phyloP scores from a whole-genome alignment of 2,888 invertebrate genomes.

The Philonicus albiceps region DNA sequence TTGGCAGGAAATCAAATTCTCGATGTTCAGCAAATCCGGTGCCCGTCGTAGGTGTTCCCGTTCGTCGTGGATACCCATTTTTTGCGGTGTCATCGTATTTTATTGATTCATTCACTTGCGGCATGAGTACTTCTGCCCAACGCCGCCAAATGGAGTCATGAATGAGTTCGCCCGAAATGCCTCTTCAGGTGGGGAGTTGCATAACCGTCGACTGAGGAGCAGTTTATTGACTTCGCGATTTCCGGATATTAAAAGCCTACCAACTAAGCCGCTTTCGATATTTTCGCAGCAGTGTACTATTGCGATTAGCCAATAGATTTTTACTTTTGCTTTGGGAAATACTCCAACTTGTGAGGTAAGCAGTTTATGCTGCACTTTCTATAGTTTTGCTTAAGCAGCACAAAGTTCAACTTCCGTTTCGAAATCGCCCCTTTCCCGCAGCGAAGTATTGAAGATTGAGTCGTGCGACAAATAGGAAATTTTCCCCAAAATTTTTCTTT shows the following conservation, averaged over 20 bases:
- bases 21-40: conserved; percentile 9
- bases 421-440: neutral
- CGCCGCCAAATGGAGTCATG: neutral
- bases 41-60: neutral
- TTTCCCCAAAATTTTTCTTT: neutral
- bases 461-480: neutral
- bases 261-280: neutral
- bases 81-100: conserved; percentile 3
- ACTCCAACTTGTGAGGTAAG: neutral
- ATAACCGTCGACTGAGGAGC: neutral
- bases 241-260: neutral
- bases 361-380: neutral
- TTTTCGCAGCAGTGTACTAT: neutral
- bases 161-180: neutral
- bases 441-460: neutral
- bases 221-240: conserved; percentile 16
- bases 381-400: neutral
- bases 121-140: neutral
- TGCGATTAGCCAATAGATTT: neutral
- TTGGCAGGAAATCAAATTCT: conserved; percentile 39
- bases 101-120: conserved; percentile 8
- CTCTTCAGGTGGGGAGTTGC: neutral
- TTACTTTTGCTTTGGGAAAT: neutral
- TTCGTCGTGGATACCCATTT: neutral
- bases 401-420: neutral